A percentile compares a stretch with the other conserved stretches of the same genome.
Conservation (phyloP, 2,797 vertebrate species). For the Lepilemur septentrionalis region DNA sequence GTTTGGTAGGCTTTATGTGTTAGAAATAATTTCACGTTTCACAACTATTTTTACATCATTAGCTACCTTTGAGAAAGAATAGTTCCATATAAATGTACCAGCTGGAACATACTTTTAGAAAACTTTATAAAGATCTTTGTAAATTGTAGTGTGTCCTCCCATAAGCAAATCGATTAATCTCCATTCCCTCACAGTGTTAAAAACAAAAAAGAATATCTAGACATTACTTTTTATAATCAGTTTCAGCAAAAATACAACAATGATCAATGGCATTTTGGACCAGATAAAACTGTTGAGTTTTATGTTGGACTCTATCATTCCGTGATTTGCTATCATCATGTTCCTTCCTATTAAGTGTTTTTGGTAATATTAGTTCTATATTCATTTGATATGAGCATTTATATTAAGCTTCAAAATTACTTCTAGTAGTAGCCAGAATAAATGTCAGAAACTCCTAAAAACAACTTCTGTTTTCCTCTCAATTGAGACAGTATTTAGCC, state of each 20-base stretch:
- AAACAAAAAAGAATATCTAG: background rate
- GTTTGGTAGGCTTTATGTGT: background rate
- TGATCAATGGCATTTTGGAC: background rate
- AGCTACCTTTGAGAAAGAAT: background rate
- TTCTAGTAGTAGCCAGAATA: background rate
- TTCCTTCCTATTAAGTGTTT: background rate
- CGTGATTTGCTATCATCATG: background rate
- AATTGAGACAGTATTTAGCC: background rate
- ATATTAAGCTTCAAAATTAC: constrained; percentile 21
- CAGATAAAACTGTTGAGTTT: background rate
- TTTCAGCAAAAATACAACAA: background rate
- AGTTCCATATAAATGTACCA: background rate
- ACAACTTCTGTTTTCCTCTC: background rate
- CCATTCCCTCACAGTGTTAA: background rate
- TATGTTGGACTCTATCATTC: background rate
- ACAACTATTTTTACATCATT: background rate
- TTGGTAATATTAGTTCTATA: background rate
- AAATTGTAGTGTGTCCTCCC: background rate
- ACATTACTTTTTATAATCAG: background rate
- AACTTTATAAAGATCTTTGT: background rate
- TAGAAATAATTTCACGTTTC: background rate
- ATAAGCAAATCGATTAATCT: background rate
- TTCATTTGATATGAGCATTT: background rate
- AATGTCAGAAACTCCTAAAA: constrained; percentile 37
- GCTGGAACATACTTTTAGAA: background rate